These are phyloP conservation scores for Zaprionus ghesquierei DNA, from an alignment of 1,140 invertebrate species.

Conservation along the genomic window DNA sequence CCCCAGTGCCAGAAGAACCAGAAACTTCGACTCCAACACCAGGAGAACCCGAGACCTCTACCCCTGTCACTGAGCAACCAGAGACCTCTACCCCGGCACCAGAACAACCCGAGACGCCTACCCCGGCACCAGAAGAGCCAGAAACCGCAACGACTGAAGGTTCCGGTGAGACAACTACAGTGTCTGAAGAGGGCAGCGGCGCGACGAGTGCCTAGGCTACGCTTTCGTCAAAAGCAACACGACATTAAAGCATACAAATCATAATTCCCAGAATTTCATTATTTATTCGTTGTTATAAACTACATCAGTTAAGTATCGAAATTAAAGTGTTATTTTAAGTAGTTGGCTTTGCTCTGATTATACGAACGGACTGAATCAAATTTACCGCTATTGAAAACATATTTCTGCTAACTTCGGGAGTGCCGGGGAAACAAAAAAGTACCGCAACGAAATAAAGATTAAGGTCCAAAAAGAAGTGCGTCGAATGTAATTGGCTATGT, in stretches of 20 bases:
- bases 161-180: constrained; percentile 24
- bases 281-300: constrained; percentile 8
- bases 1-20: constrained; percentile 5
- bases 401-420: no score
- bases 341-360: constrained; percentile 26
- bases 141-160: constrained; percentile 10
- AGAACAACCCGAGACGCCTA: background rate
- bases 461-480: background rate
- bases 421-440: background rate
- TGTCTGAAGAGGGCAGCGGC: constrained; percentile 39
- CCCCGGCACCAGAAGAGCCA: background rate
- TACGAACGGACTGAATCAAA: constrained; percentile 6
- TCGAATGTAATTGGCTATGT: background rate
- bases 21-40: background rate
- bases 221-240: background rate
- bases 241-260: constrained; percentile 17
- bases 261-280: constrained; percentile 29
- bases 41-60: background rate
- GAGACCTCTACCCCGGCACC: background rate
- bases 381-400: no score
- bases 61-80: background rate
- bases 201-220: background rate
- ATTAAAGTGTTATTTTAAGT: constrained; percentile 30
- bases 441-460: background rate
- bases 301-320: constrained; percentile 6